A percentile compares a stretch with the other conserved stretches of the same genome.
phyloP scores from a whole-genome alignment of 2,797 vertebrate species.

The Coranthus polyacanthus region DNA sequence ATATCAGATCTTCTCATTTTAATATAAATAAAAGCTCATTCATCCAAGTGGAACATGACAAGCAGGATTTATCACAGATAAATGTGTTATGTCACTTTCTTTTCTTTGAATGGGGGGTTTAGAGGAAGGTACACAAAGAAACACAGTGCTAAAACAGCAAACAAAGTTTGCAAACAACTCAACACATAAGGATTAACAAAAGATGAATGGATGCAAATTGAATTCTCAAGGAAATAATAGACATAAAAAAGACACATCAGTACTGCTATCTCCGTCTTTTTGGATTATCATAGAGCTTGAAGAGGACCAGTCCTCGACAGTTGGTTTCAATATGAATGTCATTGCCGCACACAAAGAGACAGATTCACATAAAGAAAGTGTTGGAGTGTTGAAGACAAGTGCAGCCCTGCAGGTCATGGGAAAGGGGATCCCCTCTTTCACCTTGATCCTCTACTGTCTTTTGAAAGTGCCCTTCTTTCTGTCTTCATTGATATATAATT shows the following conservation, averaged over 20 bases:
- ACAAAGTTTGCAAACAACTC: slow-evolving; percentile 57
- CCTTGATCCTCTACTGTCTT: slow-evolving; percentile 30
- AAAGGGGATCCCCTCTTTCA: slow-evolving; percentile 51
- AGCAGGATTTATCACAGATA: slow-evolving; percentile 43
- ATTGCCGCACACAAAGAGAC: slow-evolving; percentile 51
- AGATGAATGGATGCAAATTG: slow-evolving; percentile 67
- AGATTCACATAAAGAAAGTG: slow-evolving; percentile 33
- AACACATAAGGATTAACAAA: slow-evolving; percentile 34
- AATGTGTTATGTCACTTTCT: slow-evolving; percentile 26
- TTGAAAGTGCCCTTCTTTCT: slow-evolving; percentile 18
- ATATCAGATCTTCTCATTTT: background rate
- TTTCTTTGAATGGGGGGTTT: slow-evolving; percentile 24
- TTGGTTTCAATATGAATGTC: slow-evolving; percentile 41
- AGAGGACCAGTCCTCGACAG: slow-evolving; percentile 27
- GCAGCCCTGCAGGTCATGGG: slow-evolving; percentile 50
- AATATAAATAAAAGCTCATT: too few species aligned
- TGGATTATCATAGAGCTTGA: slow-evolving; percentile 29
- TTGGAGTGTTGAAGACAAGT: slow-evolving; percentile 22
- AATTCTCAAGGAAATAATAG: slow-evolving; percentile 48
- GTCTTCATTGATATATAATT: slow-evolving; percentile 23
- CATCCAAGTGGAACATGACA: slow-evolving; percentile 46
- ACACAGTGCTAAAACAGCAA: slow-evolving; percentile 21
- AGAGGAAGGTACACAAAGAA: slow-evolving; percentile 28
- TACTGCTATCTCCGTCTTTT: slow-evolving; percentile 49
- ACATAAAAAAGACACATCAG: slow-evolving; percentile 51